Conservation (phyloP, 2,888 invertebrate species). For the Mythimna impura region DNA sequence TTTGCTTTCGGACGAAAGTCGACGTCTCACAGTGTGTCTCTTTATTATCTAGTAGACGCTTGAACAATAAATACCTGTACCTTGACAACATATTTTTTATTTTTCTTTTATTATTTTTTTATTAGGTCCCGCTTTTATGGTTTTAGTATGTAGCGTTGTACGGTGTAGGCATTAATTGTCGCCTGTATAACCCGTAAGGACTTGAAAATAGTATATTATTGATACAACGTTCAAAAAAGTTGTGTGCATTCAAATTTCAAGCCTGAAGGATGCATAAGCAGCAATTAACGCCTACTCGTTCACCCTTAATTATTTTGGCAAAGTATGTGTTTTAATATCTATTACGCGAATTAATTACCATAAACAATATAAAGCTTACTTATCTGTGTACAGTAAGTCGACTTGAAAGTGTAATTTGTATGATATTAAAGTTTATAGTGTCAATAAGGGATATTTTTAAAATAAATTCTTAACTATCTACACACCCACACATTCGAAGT, state of each 20-base stretch:
- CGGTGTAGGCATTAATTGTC: constrained; percentile 14
- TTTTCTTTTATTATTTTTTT: constrained; percentile 46
- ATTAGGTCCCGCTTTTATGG: constrained; percentile 38
- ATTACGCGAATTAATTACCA: constrained; percentile 23
- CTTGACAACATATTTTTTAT: constrained; percentile 78
- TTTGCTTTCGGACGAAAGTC: constrained; percentile 79
- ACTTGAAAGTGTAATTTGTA: constrained; percentile 57
- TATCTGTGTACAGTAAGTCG: constrained; percentile 52
- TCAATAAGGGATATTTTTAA: constrained; percentile 57
- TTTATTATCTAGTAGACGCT: constrained; percentile 87
- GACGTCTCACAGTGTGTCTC: constrained; percentile 83
- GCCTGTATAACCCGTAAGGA: constrained; percentile 9
- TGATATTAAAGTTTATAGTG: constrained; percentile 52
- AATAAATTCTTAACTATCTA: constrained; percentile 58
- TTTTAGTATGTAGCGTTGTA: constrained; percentile 14
- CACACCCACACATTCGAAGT: constrained; percentile 62
- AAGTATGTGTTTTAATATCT: constrained; percentile 7
- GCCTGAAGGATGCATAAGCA: background rate
- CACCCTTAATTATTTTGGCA: constrained; percentile 3
- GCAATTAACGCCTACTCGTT: constrained; percentile 1
- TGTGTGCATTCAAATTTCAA: constrained; percentile 2
- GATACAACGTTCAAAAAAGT: background rate
- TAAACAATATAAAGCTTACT: constrained; percentile 44
- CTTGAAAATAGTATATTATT: constrained; percentile 4
- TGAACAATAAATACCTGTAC: constrained; percentile 90